Conservation (phyloP, 2,888 invertebrate species). For the Drosophila stalkeri region DNA sequence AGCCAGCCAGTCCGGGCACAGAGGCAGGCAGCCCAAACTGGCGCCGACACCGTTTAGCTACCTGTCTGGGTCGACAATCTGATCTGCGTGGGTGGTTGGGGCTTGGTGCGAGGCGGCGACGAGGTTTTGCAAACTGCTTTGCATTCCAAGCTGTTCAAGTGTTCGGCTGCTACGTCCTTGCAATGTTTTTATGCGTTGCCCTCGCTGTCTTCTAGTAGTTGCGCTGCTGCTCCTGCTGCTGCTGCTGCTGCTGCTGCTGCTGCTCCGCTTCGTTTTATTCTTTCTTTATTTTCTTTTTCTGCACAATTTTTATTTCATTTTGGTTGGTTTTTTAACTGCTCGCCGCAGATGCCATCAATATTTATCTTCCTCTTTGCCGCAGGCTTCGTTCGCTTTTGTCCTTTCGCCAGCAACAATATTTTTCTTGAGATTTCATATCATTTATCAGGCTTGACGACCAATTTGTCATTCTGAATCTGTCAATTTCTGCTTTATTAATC, state of each 20-base stretch:
- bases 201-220: conserved; percentile 14
- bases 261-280: conserved; percentile 24
- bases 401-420: conserved; percentile 65
- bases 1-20: conserved; percentile 37
- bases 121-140: conserved; percentile 62
- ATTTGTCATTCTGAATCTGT: conserved; percentile 83
- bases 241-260: conserved; percentile 9
- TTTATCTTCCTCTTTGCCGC: conserved; percentile 65
- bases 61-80: conserved; percentile 40
- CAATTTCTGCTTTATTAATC: conserved; percentile 83
- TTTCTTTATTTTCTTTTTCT: conserved; percentile 9
- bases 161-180: conserved; percentile 22
- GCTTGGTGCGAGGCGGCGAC: not conserved
- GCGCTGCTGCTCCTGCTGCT: conserved; percentile 9
- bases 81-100: conserved; percentile 1
- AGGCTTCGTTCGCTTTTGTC: conserved; percentile 40
- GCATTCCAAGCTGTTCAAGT: conserved; percentile 68
- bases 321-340: conserved; percentile 64
- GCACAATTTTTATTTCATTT: conserved; percentile 59
- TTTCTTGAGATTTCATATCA: conserved; percentile 78
- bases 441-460: conserved; percentile 83
- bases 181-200: conserved; percentile 37
- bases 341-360: conserved; percentile 77
- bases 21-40: conserved; percentile 15
- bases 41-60: conserved; percentile 60